These are phyloP conservation scores for Poeciliopsis presidionis DNA, from an alignment of 2,797 vertebrate species.

Conservation along the genomic window DNA sequence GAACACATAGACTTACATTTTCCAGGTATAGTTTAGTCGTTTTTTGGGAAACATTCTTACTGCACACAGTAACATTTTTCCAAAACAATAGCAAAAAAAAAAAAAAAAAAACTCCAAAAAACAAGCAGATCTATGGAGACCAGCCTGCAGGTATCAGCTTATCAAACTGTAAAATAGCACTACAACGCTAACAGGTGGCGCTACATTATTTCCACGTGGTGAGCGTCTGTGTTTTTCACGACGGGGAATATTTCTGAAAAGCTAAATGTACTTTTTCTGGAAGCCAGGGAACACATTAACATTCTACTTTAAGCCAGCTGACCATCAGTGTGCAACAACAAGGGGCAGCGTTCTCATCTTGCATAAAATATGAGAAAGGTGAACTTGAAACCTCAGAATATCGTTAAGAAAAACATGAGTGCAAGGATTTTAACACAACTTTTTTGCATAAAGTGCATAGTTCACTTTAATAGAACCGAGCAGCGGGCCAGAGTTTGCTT, in stretches of 20 bases:
- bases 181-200: not conserved
- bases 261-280: not conserved
- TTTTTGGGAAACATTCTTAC: not conserved
- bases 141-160: not conserved
- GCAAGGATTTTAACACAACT: not conserved
- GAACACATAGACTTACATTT: not conserved
- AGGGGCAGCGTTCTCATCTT: not conserved
- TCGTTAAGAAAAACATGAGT: not conserved
- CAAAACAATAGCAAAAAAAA: not conserved
- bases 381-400: not conserved
- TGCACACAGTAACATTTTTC: not conserved
- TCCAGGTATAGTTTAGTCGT: not conserved
- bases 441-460: too few species aligned
- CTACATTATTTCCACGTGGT: not conserved
- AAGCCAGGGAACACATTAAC: not conserved
- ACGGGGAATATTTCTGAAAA: not conserved
- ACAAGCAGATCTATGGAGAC: not conserved
- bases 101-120: too few species aligned
- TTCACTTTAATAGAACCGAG: too few species aligned
- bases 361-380: not conserved
- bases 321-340: not conserved
- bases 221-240: not conserved
- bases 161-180: not conserved
- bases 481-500: too few species aligned
- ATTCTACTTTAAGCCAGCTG: not conserved